A percentile compares a stretch with the other conserved stretches of the same genome.
Evolutionary conservation across 1,140 invertebrate genomes (phyloP).

Genomic region (Penaeus vannamei): DNA sequence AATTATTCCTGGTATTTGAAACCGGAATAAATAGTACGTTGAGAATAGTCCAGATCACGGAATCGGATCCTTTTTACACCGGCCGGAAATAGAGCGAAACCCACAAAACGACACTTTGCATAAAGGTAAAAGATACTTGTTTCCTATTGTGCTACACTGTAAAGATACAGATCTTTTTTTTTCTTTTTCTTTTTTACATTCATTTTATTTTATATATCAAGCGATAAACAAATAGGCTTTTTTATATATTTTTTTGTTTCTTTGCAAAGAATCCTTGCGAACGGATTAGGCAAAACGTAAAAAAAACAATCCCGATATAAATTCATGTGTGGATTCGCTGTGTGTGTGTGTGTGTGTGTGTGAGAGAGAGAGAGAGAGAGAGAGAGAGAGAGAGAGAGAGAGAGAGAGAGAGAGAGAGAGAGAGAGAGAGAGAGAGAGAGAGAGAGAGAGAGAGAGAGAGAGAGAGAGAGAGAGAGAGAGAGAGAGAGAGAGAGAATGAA

Average conservation of each 20-base stretch:
- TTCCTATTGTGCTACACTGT: no score
- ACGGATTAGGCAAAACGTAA: neutral
- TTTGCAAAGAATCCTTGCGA: no score
- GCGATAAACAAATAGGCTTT: no score
- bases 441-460: neutral
- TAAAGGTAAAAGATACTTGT: neutral
- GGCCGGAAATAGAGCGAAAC: slow-evolving; percentile 36
- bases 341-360: neutral
- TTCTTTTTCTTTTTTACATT: no score
- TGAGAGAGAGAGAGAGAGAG: neutral
- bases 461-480: neutral
- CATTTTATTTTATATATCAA: no score
- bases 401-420: slow-evolving; percentile 6
- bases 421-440: slow-evolving; percentile 23
- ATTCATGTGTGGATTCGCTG: neutral
- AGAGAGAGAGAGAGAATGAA: slow-evolving; percentile 3
- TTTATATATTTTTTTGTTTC: no score
- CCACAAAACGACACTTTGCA: slow-evolving; percentile 31
- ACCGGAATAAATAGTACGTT: neutral
- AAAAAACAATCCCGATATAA: neutral
- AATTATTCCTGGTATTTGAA: slow-evolving; percentile 1
- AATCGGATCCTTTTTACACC: slow-evolving; percentile 34
- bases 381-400: neutral
- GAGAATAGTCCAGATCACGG: slow-evolving; percentile 32
- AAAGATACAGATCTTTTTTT: no score